Evolutionary conservation across 2,888 invertebrate genomes (phyloP), one percentile per base, ranked within the genome.

Genomic region (Pristionchus fissidentatus): DNA sequence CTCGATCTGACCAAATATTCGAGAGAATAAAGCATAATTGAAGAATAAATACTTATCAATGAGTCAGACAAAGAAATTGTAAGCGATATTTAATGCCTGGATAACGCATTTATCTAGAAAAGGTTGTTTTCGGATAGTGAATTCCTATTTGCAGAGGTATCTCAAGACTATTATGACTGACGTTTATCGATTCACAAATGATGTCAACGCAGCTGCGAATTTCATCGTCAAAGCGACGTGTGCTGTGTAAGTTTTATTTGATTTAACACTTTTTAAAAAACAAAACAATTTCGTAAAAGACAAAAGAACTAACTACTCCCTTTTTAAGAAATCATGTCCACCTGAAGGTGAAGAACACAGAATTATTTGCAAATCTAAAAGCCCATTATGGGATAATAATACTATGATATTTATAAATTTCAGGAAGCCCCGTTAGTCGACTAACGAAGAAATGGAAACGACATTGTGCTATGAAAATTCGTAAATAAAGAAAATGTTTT

Each of bases 181-280:
- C 32, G 75, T 77, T 32, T 77, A 49, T 35, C 35, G 46, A 15
- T 77, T 49, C 75, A 49, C 75, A 15, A 49, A 77, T 49, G 75
- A 77, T 13, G 32, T 49, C 49, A 49, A 77, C 32, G 75, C 46
- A 26, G 46, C 75, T 4, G 75, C 75, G 4, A 46, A 77, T 8
- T 77, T 77, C 32, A n/a, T 77, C 0, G 75, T 77, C 19, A 77
- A 77, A n/a, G 46, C 46, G 19, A 77, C 75, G 13, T 77, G 75
- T 32, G 75, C 75, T 7, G 75, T 77, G 75, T 77, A 49, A 32
- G 75, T 32, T 32, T n/a, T n/a, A n/a, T n/a, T n/a, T n/a, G n/a
- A n/a, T n/a, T n/a, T n/a, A n/a, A n/a, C n/a, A n/a, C n/a, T n/a
- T n/a, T n/a, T n/a, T n/a, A n/a, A n/a, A n/a, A n/a, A n/a, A n/a